Evolutionary conservation across 1,140 invertebrate species (phyloP).

Genomic region (Drosophila malerkotliana): DNA sequence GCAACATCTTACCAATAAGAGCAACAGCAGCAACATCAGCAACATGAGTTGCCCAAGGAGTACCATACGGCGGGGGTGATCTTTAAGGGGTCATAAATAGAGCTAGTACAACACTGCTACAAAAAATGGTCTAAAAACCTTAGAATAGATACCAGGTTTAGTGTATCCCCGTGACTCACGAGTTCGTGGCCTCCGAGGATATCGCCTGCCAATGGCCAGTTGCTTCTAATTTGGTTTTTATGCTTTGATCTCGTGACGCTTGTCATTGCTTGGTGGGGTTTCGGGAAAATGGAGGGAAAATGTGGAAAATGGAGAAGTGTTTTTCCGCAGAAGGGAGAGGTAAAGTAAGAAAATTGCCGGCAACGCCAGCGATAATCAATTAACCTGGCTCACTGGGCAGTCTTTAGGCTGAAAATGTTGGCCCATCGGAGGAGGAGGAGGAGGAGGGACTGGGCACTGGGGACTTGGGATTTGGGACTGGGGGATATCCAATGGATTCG

Average conservation of each 20-base stretch:
- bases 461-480: neutral
- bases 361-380: constrained; percentile 68
- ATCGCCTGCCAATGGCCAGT: constrained; percentile 31
- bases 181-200: constrained; percentile 27
- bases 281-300: neutral
- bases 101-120: constrained; percentile 5
- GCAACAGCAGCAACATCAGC: neutral
- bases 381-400: constrained; percentile 67
- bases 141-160: no score
- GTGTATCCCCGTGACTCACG: neutral
- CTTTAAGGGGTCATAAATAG: constrained; percentile 36
- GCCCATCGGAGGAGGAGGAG: neutral
- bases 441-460: neutral
- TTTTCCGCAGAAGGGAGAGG: constrained; percentile 3
- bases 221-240: constrained; percentile 67
- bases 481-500: constrained; percentile 37
- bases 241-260: constrained; percentile 77
- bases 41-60: constrained; percentile 7
- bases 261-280: constrained; percentile 52
- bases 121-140: neutral
- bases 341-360: constrained; percentile 25
- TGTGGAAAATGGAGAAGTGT: neutral
- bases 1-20: neutral
- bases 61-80: neutral
- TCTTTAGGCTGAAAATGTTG: neutral